Percentiles rank a stretch among this genome's conserved stretches.
phyloP scores from a whole-genome alignment of 2,797 vertebrate genomes.

The Amphiprion clarkii region DNA sequence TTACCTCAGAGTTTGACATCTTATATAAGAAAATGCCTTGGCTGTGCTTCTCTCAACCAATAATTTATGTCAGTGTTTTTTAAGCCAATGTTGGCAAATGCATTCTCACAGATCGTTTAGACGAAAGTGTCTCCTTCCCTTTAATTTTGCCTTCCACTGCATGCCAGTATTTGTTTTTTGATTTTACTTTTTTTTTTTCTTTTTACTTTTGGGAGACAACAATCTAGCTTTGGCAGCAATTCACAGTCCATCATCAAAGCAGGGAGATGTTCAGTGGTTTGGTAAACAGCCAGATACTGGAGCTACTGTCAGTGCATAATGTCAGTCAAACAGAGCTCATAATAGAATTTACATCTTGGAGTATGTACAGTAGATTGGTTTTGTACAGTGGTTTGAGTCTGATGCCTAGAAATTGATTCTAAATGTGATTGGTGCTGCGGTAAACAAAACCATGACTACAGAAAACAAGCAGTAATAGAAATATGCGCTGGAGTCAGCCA shows the following conservation, averaged over 20 bases:
- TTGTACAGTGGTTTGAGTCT: slow-evolving; percentile 3
- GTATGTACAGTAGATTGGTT: slow-evolving; percentile 13
- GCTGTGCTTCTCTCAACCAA: slow-evolving; percentile 11
- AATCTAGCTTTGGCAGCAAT: slow-evolving; percentile 51
- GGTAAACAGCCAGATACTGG: slow-evolving; percentile 51
- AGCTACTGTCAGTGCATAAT: slow-evolving; percentile 39
- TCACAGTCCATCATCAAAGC: slow-evolving; percentile 48
- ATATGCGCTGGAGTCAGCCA: not conserved
- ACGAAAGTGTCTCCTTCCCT: slow-evolving; percentile 35
- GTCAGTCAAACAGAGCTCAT: slow-evolving; percentile 40
- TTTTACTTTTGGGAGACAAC: slow-evolving; percentile 42
- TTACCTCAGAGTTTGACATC: slow-evolving; percentile 28
- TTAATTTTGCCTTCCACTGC: slow-evolving; percentile 35
- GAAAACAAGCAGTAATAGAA: slow-evolving; percentile 9
- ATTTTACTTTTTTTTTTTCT: not conserved
- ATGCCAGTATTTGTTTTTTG: slow-evolving; percentile 16
- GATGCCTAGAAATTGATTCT: slow-evolving; percentile 12
- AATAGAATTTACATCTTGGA: slow-evolving; percentile 20
- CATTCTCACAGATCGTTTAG: slow-evolving; percentile 21
- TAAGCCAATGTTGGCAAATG: slow-evolving; percentile 19
- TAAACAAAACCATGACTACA: not conserved
- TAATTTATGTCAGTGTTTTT: slow-evolving; percentile 16
- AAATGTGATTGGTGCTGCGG: not conserved
- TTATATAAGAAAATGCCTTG: slow-evolving; percentile 16
- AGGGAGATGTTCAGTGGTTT: slow-evolving; percentile 41